phyloP scores from a whole-genome alignment of 2,888 invertebrate genomes.

The Latrodectus elegans region DNA sequence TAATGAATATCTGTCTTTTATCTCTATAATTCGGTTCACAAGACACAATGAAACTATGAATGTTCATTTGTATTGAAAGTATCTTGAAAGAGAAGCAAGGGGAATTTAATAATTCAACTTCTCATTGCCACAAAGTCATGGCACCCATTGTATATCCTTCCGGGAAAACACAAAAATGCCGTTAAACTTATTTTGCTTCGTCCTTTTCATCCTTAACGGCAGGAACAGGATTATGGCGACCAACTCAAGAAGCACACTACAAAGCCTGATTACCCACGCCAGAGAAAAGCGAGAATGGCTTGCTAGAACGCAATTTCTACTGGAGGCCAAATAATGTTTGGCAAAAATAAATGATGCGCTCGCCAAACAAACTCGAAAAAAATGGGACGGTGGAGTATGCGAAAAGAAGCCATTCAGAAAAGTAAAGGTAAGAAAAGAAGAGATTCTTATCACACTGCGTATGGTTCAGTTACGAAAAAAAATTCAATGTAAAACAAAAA shows the following conservation, averaged over 20 bases:
- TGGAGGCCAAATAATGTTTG: conserved; percentile 57
- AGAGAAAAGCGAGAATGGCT: conserved; percentile 6
- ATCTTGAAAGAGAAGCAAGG: too few relatives aligned
- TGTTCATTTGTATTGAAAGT: too few relatives aligned
- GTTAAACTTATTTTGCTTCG: too few relatives aligned
- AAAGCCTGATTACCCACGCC: conserved; percentile 14
- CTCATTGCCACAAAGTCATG: too few relatives aligned
- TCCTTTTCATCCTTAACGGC: neutral
- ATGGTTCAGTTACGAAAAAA: conserved; percentile 22
- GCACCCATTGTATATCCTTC: too few relatives aligned
- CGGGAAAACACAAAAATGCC: too few relatives aligned
- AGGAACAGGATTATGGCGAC: neutral
- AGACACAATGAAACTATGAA: too few relatives aligned
- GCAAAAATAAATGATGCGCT: conserved; percentile 61
- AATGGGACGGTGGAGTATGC: conserved; percentile 1
- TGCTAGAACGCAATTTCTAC: conserved; percentile 38
- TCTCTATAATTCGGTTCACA: too few relatives aligned
- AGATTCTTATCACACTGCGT: conserved; percentile 52
- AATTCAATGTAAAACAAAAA: conserved; percentile 20
- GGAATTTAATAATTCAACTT: too few relatives aligned
- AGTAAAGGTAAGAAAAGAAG: conserved; percentile 37
- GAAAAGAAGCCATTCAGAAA: conserved; percentile 36
- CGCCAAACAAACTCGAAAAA: conserved; percentile 27
- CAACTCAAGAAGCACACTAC: conserved; percentile 1
- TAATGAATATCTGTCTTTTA: too few relatives aligned